phyloP scores from a whole-genome alignment of 2,888 invertebrate species.

The Phasia obesa region DNA sequence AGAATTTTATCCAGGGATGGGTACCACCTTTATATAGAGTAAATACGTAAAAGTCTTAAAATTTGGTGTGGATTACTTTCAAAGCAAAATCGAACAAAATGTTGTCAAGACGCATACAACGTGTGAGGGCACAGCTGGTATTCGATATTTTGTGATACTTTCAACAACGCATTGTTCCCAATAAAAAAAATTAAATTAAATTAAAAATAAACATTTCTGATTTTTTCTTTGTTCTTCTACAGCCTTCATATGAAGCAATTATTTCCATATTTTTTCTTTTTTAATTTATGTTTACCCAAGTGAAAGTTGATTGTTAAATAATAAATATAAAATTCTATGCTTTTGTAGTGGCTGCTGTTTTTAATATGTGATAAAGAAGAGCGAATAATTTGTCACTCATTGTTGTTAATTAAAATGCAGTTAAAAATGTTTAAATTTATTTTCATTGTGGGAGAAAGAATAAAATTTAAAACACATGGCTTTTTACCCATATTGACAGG shows the following conservation, averaged over 20 bases:
- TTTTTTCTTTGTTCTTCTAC: too few species aligned
- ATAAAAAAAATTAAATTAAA: too few species aligned
- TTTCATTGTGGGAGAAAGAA: background rate
- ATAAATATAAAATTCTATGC: background rate
- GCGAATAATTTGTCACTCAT: conserved; percentile 38
- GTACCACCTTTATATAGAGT: too few species aligned
- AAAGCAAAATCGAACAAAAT: too few species aligned
- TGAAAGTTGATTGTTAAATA: background rate
- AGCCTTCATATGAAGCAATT: background rate
- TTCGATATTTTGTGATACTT: too few species aligned
- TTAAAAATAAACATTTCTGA: too few species aligned
- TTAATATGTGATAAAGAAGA: background rate
- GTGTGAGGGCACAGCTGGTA: too few species aligned
- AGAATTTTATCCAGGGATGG: too few species aligned
- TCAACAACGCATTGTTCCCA: too few species aligned
- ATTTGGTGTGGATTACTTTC: too few species aligned
- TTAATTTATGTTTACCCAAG: conserved; percentile 1
- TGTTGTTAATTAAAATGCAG: conserved; percentile 44
- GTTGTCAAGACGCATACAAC: too few species aligned
- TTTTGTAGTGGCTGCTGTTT: conserved; percentile 3
- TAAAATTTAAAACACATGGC: conserved; percentile 2
- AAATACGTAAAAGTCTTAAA: too few species aligned
- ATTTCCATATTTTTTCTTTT: background rate
- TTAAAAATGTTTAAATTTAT: conserved; percentile 3
- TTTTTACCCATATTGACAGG: conserved; percentile 22